A percentile compares a stretch with the other conserved stretches of the same genome.
phyloP scores from a whole-genome alignment of 1,140 invertebrate genomes.

The Zeugodacus cucurbitae region DNA sequence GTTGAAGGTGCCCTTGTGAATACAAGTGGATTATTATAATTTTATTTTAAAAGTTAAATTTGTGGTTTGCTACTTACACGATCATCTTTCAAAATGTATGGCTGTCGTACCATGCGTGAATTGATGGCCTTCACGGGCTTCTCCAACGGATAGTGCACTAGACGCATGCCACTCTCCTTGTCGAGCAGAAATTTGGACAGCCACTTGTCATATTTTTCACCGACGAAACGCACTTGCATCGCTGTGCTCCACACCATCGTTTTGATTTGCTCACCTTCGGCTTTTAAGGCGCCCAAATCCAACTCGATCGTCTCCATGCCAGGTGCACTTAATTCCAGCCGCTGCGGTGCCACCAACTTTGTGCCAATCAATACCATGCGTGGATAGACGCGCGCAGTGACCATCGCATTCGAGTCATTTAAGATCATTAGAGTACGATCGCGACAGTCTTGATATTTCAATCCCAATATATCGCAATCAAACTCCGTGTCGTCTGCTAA shows the following conservation, averaged over 20 bases:
- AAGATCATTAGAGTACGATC: conserved; percentile 70
- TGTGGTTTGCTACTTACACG: conserved; percentile 59
- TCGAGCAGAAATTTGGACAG: conserved; percentile 71
- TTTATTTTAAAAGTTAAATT: too few species aligned
- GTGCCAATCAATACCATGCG: conserved; percentile 69
- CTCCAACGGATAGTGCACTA: conserved; percentile 72
- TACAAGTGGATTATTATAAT: background rate
- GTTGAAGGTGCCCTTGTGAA: conserved; percentile 66
- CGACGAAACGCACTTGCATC: conserved; percentile 71
- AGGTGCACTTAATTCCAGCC: conserved; percentile 64
- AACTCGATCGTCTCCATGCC: conserved; percentile 68
- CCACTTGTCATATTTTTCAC: conserved; percentile 73
- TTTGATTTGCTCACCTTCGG: conserved; percentile 47
- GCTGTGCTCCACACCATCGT: conserved; percentile 68
- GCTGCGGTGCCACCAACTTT: conserved; percentile 57
- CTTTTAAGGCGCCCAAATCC: conserved; percentile 62
- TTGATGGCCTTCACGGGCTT: conserved; percentile 55
- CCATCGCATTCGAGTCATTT: conserved; percentile 67
- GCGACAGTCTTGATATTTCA: conserved; percentile 64
- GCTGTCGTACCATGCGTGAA: conserved; percentile 51
- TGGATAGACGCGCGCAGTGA: conserved; percentile 68
- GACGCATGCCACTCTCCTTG: conserved; percentile 69
- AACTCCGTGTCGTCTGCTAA: conserved; percentile 54
- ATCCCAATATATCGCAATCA: conserved; percentile 67
- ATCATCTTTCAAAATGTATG: conserved; percentile 52